A percentile compares a stretch with the other conserved stretches of the same genome.
phyloP scores from a whole-genome alignment of 2,113 vertebrate species.

The Falco punctatus region DNA sequence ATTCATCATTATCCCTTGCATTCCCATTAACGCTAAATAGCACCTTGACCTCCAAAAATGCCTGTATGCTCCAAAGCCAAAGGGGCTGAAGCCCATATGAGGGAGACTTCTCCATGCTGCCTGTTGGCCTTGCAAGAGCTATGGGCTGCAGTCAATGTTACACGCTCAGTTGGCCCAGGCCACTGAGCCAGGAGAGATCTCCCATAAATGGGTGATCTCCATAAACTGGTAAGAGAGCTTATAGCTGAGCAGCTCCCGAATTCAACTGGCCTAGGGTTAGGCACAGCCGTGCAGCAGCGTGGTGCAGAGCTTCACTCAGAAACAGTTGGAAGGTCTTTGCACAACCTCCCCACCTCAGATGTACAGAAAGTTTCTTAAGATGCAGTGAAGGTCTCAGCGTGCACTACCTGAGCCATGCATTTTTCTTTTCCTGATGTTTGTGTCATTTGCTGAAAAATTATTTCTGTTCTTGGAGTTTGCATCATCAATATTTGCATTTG shows the following conservation, averaged over 20 bases:
- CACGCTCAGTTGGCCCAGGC: neutral
- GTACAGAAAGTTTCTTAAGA: fast-evolving
- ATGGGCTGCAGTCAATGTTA: fast-evolving
- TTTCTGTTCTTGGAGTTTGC: neutral
- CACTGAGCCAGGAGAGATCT: neutral
- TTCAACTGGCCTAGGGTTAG: neutral
- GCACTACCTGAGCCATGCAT: neutral
- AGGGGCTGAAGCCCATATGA: neutral
- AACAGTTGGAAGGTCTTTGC: neutral
- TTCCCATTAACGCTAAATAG: neutral
- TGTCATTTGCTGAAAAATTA: neutral
- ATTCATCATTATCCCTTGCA: neutral
- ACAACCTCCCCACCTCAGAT: neutral
- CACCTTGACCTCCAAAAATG: neutral
- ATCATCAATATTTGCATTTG: constrained; percentile 8
- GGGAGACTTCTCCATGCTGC: neutral
- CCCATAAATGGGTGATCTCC: neutral
- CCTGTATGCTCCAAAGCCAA: neutral
- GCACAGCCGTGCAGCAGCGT: fast-evolving
- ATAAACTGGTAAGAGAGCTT: neutral
- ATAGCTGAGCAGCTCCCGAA: neutral
- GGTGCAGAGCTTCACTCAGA: neutral
- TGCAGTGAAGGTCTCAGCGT: neutral
- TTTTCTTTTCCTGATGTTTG: neutral
- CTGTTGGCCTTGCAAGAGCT: neutral